Evolutionary conservation across 2,113 vertebrate species (phyloP).

Genomic region (Centropus bengalensis): DNA sequence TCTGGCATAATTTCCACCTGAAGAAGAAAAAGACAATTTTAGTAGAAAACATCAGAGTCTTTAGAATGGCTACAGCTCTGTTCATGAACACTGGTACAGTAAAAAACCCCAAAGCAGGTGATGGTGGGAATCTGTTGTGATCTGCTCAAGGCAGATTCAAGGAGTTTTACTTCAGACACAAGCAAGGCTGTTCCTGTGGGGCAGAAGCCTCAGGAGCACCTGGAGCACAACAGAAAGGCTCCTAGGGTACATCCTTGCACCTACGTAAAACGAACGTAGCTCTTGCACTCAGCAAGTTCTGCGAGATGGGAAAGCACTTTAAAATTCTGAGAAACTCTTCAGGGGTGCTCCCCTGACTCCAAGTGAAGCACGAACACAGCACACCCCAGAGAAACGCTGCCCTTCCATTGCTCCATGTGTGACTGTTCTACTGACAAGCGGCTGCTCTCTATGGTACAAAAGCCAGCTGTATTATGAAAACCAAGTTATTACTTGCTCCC

Average conservation of each 20-base stretch:
- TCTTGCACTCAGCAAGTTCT: fast-evolving
- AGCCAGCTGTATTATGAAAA: not conserved
- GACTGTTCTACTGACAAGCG: not conserved
- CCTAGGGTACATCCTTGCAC: not conserved
- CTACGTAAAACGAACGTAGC: not conserved
- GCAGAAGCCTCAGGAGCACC: not conserved
- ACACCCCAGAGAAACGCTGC: not conserved
- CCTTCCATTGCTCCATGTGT: fast-evolving
- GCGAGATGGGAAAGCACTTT: not conserved
- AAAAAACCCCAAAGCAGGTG: not conserved
- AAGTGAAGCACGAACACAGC: not conserved
- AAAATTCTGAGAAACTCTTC: not conserved
- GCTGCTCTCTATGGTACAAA: fast-evolving
- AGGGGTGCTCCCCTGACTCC: not conserved
- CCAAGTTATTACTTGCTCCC: not conserved
- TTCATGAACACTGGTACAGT: not conserved
- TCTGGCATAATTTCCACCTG: not conserved
- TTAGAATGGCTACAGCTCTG: not conserved
- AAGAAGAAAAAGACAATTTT: not conserved
- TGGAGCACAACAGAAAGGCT: not conserved
- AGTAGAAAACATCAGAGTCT: not conserved
- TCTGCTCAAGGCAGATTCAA: not conserved
- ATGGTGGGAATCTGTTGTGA: not conserved
- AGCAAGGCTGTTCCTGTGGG: not conserved
- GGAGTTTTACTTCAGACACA: not conserved